A percentile compares a stretch with the other conserved stretches of the same genome.
phyloP scores from a whole-genome alignment of 2,797 vertebrate genomes.

The Pitangus sulphuratus region DNA sequence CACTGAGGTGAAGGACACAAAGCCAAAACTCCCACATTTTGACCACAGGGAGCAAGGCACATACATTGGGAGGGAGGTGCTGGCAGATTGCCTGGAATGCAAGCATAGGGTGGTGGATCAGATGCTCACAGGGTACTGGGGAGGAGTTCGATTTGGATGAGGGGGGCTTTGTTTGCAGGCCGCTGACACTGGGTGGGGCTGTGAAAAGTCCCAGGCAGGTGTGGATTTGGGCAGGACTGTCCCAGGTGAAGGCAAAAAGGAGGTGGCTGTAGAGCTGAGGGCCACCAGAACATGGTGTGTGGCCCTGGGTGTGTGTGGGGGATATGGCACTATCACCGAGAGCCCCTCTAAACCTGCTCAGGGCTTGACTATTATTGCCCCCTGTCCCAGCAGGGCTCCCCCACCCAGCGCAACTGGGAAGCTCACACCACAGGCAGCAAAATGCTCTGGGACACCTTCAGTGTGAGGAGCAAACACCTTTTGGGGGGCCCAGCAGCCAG shows the following conservation, averaged over 20 bases:
- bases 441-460: not conserved
- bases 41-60: rapidly evolving
- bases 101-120: not conserved
- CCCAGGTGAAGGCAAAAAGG: not conserved
- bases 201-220: not conserved
- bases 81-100: not conserved
- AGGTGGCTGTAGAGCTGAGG: not conserved
- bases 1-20: rapidly evolving
- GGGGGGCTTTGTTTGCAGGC: not conserved
- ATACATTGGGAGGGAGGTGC: not conserved
- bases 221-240: not conserved
- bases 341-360: not conserved
- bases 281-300: not conserved
- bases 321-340: rapidly evolving
- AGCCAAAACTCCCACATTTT: not conserved
- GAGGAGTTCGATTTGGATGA: not conserved
- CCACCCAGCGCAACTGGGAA: not conserved
- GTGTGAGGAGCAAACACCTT: rapidly evolving
- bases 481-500: not conserved
- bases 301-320: rapidly evolving
- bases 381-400: not conserved
- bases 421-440: not conserved
- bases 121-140: rapidly evolving
- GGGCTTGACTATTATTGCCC: not conserved
- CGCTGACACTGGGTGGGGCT: rapidly evolving